phyloP scores from a whole-genome alignment of 2,888 invertebrate species.

The Drosophila dives region DNA sequence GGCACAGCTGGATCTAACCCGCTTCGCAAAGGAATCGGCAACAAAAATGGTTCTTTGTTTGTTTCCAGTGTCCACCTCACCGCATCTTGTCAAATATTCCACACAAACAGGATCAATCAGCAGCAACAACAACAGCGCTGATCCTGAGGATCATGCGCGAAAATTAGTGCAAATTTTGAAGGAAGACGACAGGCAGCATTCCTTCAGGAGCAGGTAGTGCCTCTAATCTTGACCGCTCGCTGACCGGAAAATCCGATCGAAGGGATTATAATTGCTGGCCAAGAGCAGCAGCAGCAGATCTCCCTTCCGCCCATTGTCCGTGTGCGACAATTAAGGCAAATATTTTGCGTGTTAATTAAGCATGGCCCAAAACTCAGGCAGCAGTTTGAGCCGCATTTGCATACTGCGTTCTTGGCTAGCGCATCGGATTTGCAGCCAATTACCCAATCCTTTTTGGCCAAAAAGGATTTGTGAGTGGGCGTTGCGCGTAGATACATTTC shows the following conservation, averaged over 20 bases:
- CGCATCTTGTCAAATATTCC: slow-evolving; percentile 66
- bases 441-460: slow-evolving; percentile 76
- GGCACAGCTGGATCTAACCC: slow-evolving; percentile 63
- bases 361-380: slow-evolving; percentile 37
- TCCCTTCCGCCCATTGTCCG: slow-evolving; percentile 38
- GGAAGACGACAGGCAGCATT: not conserved
- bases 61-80: slow-evolving; percentile 68
- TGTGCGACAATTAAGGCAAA: slow-evolving; percentile 79
- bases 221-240: slow-evolving; percentile 34
- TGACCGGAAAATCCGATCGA: slow-evolving; percentile 82
- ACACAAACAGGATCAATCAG: slow-evolving; percentile 81
- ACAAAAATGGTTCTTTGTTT: slow-evolving; percentile 40
- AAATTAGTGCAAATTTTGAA: slow-evolving; percentile 68
- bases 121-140: slow-evolving; percentile 30
- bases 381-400: slow-evolving; percentile 51
- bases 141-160: slow-evolving; percentile 65
- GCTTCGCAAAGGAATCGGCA: slow-evolving; percentile 34
- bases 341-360: slow-evolving; percentile 83
- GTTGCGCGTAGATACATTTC: slow-evolving; percentile 43
- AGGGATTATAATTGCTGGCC: slow-evolving; percentile 73
- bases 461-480: slow-evolving; percentile 73
- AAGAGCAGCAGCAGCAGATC: not conserved
- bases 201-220: slow-evolving; percentile 50
- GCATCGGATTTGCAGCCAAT: slow-evolving; percentile 78
- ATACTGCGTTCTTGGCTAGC: slow-evolving; percentile 53